Conservation (phyloP, 2,797 vertebrate genomes). For the Sparidentex hasta region DNA sequence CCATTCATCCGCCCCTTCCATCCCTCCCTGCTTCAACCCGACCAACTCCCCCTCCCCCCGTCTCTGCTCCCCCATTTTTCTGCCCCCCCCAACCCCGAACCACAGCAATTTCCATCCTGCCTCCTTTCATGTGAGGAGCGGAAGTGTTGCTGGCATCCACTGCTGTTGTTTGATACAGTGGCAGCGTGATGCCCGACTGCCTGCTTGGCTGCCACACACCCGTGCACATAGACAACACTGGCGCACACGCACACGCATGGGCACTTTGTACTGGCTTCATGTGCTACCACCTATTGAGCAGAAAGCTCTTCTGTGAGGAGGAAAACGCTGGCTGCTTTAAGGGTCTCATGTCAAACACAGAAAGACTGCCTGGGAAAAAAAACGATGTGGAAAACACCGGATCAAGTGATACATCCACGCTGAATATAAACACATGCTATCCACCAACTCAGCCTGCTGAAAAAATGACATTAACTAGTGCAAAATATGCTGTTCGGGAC, state of each 20-base stretch:
- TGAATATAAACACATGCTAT: neutral
- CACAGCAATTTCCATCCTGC: conserved; percentile 50
- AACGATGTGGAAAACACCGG: neutral
- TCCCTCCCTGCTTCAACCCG: conserved; percentile 23
- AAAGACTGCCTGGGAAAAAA: neutral
- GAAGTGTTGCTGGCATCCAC: conserved; percentile 66
- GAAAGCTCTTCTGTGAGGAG: conserved; percentile 44
- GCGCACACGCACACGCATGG: conserved; percentile 16
- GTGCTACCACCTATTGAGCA: conserved; percentile 40
- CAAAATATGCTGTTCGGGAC: too few relatives aligned
- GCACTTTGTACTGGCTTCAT: conserved; percentile 50
- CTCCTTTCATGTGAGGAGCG: conserved; percentile 70
- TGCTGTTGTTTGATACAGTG: conserved; percentile 76
- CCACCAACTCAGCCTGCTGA: neutral
- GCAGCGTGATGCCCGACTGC: conserved; percentile 69
- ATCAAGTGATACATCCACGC: neutral
- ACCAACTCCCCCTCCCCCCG: neutral
- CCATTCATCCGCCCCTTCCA: conserved; percentile 61
- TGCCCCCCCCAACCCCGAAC: neutral
- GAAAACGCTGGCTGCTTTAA: conserved; percentile 46
- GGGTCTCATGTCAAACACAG: conserved; percentile 29
- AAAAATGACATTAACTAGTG: neutral
- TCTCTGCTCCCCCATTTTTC: neutral
- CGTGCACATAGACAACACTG: conserved; percentile 4
- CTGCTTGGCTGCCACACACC: conserved; percentile 59